Percentiles rank a stretch among this genome's conserved stretches.
phyloP scores from a whole-genome alignment of 1,140 invertebrate species.

The Ceratina australensis region DNA sequence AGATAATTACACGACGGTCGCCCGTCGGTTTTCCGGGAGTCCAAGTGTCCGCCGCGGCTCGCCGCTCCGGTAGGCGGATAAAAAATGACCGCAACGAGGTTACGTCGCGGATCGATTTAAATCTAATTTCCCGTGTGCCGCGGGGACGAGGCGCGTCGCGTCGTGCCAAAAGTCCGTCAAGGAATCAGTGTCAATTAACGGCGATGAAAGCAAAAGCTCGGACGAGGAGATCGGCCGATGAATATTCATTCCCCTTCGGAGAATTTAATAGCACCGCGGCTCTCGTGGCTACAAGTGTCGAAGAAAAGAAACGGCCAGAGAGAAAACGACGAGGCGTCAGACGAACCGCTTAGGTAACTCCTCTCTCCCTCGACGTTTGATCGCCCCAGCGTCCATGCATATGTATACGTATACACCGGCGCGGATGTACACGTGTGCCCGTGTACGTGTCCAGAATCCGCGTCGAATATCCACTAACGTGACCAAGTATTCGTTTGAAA shows the following conservation, averaged over 20 bases:
- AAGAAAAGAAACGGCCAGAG: slow-evolving; percentile 52
- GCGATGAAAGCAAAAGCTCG: slow-evolving; percentile 65
- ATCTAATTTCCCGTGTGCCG: slow-evolving; percentile 56
- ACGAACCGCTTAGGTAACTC: too few relatives aligned
- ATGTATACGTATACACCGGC: neutral
- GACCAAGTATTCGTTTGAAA: slow-evolving; percentile 25
- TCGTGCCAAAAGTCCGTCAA: slow-evolving; percentile 55
- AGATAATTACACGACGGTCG: slow-evolving; percentile 35
- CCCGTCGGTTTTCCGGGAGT: slow-evolving; percentile 23
- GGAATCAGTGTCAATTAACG: slow-evolving; percentile 66
- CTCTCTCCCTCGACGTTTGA: slow-evolving; percentile 21
- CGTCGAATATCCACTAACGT: slow-evolving; percentile 26
- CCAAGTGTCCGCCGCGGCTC: neutral
- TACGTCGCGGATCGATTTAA: slow-evolving; percentile 61
- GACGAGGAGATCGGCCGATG: slow-evolving; percentile 54
- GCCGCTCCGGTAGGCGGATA: slow-evolving; percentile 9
- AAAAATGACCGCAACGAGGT: slow-evolving; percentile 62
- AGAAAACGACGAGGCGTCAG: neutral
- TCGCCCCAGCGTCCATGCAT: neutral
- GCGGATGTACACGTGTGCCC: too few relatives aligned
- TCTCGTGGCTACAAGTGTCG: slow-evolving; percentile 30
- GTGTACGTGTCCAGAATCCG: neutral
- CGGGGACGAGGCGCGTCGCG: too few relatives aligned
- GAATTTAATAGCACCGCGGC: slow-evolving; percentile 58
- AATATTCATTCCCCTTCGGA: slow-evolving; percentile 60